Evolutionary conservation across 2,113 vertebrate species (phyloP).

Genomic region (Urocolius indicus): DNA sequence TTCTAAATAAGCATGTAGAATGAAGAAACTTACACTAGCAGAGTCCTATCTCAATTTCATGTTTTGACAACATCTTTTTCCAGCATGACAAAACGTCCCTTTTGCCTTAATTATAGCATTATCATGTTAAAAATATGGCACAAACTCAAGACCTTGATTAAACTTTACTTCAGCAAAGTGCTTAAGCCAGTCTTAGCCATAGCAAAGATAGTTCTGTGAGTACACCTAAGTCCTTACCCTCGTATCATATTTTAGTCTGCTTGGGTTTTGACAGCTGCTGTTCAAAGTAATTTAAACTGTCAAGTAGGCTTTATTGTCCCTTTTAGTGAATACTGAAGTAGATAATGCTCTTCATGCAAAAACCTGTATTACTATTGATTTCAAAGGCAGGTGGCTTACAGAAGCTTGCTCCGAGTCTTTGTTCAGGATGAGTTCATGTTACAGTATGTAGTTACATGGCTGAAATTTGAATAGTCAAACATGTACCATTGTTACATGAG

Average conservation of each 20-base stretch:
- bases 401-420: neutral
- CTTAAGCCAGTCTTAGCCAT: neutral
- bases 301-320: neutral
- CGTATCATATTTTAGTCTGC: neutral
- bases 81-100: neutral
- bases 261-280: conserved; percentile 32
- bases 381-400: neutral
- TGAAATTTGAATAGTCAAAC: conserved; percentile 7
- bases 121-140: neutral
- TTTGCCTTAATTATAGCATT: neutral
- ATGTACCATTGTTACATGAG: neutral
- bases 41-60: neutral
- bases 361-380: neutral
- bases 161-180: conserved; percentile 9
- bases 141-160: neutral
- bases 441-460: neutral
- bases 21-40: neutral
- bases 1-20: neutral
- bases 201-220: neutral
- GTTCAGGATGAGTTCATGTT: neutral
- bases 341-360: neutral
- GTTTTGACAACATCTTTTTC: neutral
- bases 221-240: conserved; percentile 31
- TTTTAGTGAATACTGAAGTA: neutral
- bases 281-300: conserved; percentile 12